These are phyloP conservation scores for Melanogrammus aeglefinus DNA, from an alignment of 2,797 vertebrate species.

Conservation along the genomic window DNA sequence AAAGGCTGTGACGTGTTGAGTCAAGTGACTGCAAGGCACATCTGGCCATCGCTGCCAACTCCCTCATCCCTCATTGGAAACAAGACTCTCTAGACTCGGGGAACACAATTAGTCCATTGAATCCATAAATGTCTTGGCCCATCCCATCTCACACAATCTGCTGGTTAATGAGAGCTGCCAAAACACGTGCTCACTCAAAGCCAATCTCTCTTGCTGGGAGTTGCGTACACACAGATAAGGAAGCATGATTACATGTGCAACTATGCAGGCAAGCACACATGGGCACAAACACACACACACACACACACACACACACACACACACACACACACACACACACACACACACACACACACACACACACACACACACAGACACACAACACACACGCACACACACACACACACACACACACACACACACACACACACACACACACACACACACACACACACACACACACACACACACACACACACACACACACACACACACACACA, in stretches of 20 bases:
- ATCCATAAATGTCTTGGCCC: constrained; percentile 36
- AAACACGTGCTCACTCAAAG: constrained; percentile 5
- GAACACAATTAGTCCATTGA: constrained; percentile 39
- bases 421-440: not conserved
- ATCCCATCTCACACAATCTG: constrained; percentile 33
- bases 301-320: not conserved
- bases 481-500: not conserved
- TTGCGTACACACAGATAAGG: constrained; percentile 11
- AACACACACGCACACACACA: not conserved
- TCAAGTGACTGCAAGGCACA: constrained; percentile 13
- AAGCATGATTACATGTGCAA: constrained; percentile 2
- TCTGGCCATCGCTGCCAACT: constrained; percentile 12
- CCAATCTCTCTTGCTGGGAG: constrained; percentile 1
- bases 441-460: too few relatives aligned
- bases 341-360: too few relatives aligned
- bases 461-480: not conserved
- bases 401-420: not conserved
- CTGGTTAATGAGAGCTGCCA: constrained; percentile 46
- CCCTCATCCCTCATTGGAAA: constrained; percentile 17
- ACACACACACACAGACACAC: too few relatives aligned
- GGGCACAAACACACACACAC: not conserved
- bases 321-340: not conserved
- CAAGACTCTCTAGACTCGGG: not conserved
- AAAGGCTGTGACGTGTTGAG: constrained; percentile 24
- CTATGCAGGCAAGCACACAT: not conserved